Conservation (phyloP, 1,140 invertebrate genomes). For the Trialeurodes vaporariorum region DNA sequence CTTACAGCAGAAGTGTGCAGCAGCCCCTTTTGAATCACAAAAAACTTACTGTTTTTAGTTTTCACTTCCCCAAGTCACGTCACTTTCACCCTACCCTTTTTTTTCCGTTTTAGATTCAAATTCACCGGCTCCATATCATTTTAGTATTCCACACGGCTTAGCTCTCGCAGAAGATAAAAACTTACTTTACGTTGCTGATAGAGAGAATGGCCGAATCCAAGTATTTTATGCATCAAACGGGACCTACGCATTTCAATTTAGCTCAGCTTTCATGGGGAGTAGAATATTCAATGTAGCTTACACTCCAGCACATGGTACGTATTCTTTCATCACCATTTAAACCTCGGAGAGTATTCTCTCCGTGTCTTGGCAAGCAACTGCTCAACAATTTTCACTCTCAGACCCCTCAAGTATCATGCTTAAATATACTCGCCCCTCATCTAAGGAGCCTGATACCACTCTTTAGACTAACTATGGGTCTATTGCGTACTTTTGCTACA, state of each 20-base stretch:
- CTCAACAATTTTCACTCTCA: no score
- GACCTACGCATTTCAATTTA: constrained; percentile 35
- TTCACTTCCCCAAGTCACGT: not conserved
- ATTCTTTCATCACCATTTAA: no score
- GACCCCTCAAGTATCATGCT: no score
- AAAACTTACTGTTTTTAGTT: no score
- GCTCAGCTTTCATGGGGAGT: constrained; percentile 40
- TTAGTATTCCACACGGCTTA: constrained; percentile 71
- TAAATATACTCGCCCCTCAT: no score
- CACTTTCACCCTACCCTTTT: not conserved
- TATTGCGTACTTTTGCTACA: no score
- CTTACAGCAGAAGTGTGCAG: no score
- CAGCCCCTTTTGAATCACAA: no score
- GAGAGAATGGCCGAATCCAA: constrained; percentile 77
- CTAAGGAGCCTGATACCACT: no score
- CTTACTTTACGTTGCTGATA: constrained; percentile 75
- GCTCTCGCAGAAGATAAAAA: constrained; percentile 60
- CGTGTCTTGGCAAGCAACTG: no score
- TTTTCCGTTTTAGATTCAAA: constrained; percentile 9
- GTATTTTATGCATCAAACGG: constrained; percentile 58
- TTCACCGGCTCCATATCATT: constrained; percentile 39
- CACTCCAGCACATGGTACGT: constrained; percentile 35
- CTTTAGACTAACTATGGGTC: no score
- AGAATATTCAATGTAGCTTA: constrained; percentile 59
- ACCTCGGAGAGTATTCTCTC: no score